phyloP scores from a whole-genome alignment of 35 echinoderm and acorn worm species.

The Nesometra sesokonis region DNA sequence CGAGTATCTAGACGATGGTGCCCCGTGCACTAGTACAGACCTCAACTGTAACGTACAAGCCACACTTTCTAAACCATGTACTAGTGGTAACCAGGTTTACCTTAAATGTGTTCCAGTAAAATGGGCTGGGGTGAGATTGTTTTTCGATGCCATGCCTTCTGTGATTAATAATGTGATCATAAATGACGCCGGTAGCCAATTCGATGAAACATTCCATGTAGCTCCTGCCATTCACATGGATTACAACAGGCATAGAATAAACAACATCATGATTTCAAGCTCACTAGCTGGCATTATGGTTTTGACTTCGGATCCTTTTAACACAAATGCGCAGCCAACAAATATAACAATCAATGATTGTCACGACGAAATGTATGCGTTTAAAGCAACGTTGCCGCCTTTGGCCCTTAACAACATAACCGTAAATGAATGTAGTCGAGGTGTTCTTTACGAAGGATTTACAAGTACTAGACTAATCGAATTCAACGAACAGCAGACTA shows the following conservation, averaged over 20 bases:
- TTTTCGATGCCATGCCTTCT: not conserved
- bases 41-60: not conserved
- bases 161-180: not conserved
- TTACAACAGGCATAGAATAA: not conserved
- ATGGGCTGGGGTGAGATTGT: not conserved
- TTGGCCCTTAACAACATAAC: not conserved
- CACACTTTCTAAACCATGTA: not conserved
- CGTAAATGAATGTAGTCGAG: not conserved
- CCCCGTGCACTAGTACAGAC: not conserved
- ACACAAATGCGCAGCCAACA: not conserved
- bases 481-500: not conserved
- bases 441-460: not conserved
- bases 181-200: not conserved
- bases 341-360: not conserved
- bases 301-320: not conserved
- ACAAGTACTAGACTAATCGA: not conserved
- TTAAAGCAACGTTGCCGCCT: not conserved
- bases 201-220: not conserved
- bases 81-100: not conserved
- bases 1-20: not conserved
- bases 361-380: not conserved
- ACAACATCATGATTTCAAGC: not conserved
- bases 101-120: not conserved
- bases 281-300: not conserved
- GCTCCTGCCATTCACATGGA: not conserved